A percentile compares a stretch with the other conserved stretches of the same genome.
Evolutionary conservation across 2,888 invertebrate species (phyloP).

Genomic region (Euproctis similis): DNA sequence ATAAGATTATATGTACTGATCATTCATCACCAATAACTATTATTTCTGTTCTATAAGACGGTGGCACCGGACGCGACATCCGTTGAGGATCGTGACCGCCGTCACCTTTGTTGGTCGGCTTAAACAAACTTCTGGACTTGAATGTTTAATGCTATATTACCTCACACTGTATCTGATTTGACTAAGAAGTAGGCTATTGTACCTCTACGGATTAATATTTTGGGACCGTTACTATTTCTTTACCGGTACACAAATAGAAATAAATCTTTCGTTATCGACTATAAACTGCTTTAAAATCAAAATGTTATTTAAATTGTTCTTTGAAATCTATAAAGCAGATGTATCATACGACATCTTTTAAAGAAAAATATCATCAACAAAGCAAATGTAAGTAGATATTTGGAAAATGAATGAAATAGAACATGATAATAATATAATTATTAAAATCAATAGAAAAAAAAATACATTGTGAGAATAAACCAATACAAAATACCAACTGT

Average conservation of each 20-base stretch:
- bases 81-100: constrained; percentile 58
- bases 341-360: no score
- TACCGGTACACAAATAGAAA: no score
- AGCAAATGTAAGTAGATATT: no score
- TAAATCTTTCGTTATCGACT: no score
- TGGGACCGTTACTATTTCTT: constrained; percentile 4
- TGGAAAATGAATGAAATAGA: no score
- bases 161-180: constrained; percentile 35
- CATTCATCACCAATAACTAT: constrained; percentile 23
- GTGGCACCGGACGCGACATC: constrained; percentile 62
- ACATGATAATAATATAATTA: no score
- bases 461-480: constrained; percentile 1
- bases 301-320: no score
- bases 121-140: constrained; percentile 41
- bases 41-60: constrained; percentile 28
- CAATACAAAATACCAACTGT: constrained; percentile 7
- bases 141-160: constrained; percentile 60
- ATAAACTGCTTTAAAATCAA: no score
- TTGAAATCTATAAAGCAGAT: no score
- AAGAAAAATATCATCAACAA: no score
- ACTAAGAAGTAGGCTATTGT: constrained; percentile 18
- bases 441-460: not conserved
- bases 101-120: constrained; percentile 39
- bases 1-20: no score
- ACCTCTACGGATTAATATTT: constrained; percentile 2